Conservation (phyloP, 2,113 vertebrate species). For the Chlorodrepanis virens region DNA sequence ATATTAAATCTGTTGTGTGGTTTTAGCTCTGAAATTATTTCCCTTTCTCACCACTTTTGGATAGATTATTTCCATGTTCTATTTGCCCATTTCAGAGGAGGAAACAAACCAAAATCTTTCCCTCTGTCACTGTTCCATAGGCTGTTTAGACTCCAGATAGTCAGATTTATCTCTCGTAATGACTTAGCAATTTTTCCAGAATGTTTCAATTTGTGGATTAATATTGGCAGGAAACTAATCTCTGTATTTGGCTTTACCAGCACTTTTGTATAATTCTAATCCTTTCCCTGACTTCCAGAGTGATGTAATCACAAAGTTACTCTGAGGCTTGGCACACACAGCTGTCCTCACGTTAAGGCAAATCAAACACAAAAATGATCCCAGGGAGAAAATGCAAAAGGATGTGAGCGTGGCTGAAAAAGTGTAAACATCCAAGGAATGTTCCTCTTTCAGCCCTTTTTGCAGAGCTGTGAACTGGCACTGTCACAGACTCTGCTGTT, state of each 20-base stretch:
- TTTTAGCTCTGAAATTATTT: neutral
- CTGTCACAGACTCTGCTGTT: neutral
- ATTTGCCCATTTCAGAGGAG: neutral
- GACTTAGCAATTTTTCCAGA: neutral
- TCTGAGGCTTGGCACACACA: neutral
- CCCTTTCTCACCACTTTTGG: neutral
- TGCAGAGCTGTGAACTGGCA: neutral
- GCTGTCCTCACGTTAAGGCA: neutral
- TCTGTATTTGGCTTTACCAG: neutral
- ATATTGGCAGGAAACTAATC: neutral
- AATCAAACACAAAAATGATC: neutral
- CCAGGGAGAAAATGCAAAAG: neutral
- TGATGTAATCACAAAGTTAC: neutral
- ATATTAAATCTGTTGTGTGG: neutral
- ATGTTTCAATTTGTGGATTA: neutral
- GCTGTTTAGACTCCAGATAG: neutral
- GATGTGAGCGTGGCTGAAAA: neutral
- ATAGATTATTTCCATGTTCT: neutral
- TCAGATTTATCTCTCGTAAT: neutral
- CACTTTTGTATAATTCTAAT: neutral
- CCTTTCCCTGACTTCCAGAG: neutral
- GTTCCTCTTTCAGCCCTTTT: neutral
- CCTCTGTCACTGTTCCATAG: neutral
- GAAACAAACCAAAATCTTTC: neutral
- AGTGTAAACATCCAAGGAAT: neutral